Evolutionary conservation across 53 echinoderm and acorn worm species (phyloP).

Genomic region (Zoroaster sp.): DNA sequence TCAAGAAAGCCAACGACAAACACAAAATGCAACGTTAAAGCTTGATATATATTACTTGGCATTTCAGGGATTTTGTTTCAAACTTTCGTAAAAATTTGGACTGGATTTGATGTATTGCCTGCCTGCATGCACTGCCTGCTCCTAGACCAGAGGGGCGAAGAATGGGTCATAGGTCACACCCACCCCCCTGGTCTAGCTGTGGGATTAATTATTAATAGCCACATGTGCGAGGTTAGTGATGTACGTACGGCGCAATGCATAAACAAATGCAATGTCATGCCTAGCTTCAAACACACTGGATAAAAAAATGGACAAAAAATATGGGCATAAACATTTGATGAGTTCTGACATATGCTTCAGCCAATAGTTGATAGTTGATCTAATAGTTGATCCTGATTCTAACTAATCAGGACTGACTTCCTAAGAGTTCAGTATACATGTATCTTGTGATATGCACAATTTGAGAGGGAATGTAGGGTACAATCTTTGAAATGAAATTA

Average conservation of each 20-base stretch:
- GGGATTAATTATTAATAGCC: conserved; percentile 5
- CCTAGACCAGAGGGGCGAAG: background rate
- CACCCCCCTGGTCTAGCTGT: background rate
- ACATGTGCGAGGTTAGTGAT: conserved; percentile 42
- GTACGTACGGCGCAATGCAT: conserved; percentile 41
- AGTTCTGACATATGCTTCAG: background rate
- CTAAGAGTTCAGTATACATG: no score
- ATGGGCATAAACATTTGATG: background rate
- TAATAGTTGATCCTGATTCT: no score
- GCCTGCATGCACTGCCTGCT: conserved; percentile 26
- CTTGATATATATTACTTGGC: background rate
- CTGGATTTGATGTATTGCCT: background rate
- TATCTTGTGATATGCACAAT: no score
- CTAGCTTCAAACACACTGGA: conserved; percentile 9
- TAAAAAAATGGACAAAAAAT: background rate
- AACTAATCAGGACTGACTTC: no score
- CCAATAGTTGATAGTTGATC: no score
- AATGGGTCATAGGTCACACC: background rate
- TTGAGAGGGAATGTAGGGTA: no score
- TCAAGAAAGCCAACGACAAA: background rate
- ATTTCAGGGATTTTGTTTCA: background rate
- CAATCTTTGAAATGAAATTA: background rate
- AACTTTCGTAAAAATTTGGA: background rate
- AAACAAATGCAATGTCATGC: conserved; percentile 52
- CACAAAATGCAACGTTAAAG: conserved; percentile 21